These are phyloP conservation scores for Shinisaurus crocodilurus DNA, from an alignment of 2,113 vertebrate species.

Conservation along the genomic window DNA sequence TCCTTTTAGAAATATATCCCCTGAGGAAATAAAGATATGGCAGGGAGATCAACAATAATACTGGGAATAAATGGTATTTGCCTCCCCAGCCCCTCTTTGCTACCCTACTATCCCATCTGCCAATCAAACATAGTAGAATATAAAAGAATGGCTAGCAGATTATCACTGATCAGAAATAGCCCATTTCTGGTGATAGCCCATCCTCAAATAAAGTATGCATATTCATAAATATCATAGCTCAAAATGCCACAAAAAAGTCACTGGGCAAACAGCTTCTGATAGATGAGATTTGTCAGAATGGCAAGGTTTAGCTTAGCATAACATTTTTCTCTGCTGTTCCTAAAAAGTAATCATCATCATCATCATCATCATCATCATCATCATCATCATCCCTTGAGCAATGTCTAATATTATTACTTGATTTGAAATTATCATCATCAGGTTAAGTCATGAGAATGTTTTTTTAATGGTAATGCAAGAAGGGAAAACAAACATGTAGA, in stretches of 20 bases:
- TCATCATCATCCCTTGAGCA: too few species aligned
- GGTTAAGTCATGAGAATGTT: conserved; percentile 58
- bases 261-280: conserved; percentile 22
- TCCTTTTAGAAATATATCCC: conserved; percentile 51
- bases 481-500: background rate
- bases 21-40: conserved; percentile 46
- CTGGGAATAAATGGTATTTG: background rate
- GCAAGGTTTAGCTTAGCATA: conserved; percentile 10
- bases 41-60: conserved; percentile 20
- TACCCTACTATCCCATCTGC: conserved; percentile 13
- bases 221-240: conserved; percentile 37
- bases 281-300: conserved; percentile 13
- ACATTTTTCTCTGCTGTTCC: background rate
- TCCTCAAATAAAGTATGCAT: conserved; percentile 6
- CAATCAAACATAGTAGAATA: conserved; percentile 18
- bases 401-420: conserved; percentile 47
- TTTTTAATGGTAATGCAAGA: conserved; percentile 47
- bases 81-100: background rate
- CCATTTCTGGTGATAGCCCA: background rate
- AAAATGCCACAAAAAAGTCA: conserved; percentile 24
- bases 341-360: conserved; percentile 39
- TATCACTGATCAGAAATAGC: background rate
- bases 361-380: background rate
- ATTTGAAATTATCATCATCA: conserved; percentile 61
- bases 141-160: background rate